These are phyloP conservation scores for Crotalus helleri DNA, from an alignment of 2,113 vertebrate species.

Conservation along the genomic window DNA sequence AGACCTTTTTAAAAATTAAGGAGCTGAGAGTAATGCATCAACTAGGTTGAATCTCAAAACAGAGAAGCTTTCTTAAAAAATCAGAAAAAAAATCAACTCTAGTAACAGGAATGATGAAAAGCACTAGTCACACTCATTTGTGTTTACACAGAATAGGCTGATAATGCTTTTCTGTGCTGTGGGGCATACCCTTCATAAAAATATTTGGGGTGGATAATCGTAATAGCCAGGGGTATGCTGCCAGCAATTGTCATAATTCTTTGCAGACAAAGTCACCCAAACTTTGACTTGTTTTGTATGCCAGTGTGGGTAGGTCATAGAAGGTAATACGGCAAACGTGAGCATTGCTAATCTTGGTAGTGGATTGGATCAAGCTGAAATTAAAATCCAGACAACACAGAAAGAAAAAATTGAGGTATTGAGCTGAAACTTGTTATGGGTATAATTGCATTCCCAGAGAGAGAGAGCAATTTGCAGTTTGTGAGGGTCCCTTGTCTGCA, in stretches of 20 bases:
- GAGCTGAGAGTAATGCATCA: not conserved
- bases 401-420: not conserved
- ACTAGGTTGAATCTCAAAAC: not conserved
- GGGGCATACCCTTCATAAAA: not conserved
- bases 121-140: not conserved
- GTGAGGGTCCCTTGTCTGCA: not conserved
- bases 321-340: not conserved
- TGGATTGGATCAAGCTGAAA: not conserved
- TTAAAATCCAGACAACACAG: not conserved
- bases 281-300: not conserved
- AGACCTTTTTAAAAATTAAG: not conserved
- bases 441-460: not conserved
- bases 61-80: not conserved
- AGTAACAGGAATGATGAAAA: not conserved
- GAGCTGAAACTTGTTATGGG: not conserved
- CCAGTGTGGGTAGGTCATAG: not conserved
- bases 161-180: not conserved
- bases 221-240: not conserved
- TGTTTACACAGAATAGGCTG: too few species aligned
- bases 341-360: not conserved
- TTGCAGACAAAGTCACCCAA: not conserved
- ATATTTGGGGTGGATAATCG: not conserved
- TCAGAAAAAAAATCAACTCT: not conserved
- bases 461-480: not conserved
- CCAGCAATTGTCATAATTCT: not conserved